Evolutionary conservation across 2,113 vertebrate genomes (phyloP), one percentile per base, ranked within the genome.

Genomic region (Mobula hypostoma): DNA sequence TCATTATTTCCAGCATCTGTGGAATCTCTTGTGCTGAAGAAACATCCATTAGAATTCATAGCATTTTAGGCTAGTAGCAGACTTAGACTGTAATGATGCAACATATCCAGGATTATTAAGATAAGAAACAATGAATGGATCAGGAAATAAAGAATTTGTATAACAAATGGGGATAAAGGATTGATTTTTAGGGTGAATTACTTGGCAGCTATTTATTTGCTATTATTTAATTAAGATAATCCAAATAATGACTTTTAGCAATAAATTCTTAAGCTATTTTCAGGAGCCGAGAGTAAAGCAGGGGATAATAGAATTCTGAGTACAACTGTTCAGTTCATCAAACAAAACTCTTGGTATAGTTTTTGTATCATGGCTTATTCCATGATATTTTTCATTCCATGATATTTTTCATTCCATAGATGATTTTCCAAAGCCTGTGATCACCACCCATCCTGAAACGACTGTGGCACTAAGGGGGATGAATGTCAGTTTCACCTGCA

Each of bases 391-490:
- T 95, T 96, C 70, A 36, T 36, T 72, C 12, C 70, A 36, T 94
- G 27, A 11, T 95, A 95, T 94, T 0, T 94, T 95, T 96, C 70
- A 36, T 36, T 72, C 12, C 70, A 36, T 94, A 98, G 97, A 97
- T 96, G 96, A 97, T 91, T 97, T 97, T 95, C 97, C 97, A 0
- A 98, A 97, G 14, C 97, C 97, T 0, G 97, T 97, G 95, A 97
- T 98, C 61, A 95, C 95, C 94, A 94, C 94, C 0, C 97, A 98
- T 63, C 97, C 97, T 17, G 97, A 97, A 95, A 97, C 91, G 58
- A 96, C 96, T 0, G 19, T 96, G 82, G 97, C 97, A 24, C 94
- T 98, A 24, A 95, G 95, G 85, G 97, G 97, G 68, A 95, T 95
- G 94, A 97, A 98, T 0, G 96, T 97, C 95, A 97, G 97, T 0